A percentile compares a stretch with the other conserved stretches of the same genome.
Evolutionary conservation across 1,140 invertebrate genomes (phyloP).

Genomic region (Diuraphis noxia): DNA sequence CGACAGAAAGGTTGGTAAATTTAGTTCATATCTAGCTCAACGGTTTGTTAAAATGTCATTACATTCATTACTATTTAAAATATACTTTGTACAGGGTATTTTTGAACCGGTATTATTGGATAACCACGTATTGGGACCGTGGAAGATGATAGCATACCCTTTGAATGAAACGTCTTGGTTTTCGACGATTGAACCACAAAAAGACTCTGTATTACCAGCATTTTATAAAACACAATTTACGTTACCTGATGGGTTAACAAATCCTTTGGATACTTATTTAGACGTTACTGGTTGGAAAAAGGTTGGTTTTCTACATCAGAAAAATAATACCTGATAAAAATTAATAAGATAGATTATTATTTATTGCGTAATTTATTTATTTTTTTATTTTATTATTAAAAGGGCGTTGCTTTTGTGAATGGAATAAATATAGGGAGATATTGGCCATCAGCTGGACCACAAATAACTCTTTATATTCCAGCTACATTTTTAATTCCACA

Average conservation of each 20-base stretch:
- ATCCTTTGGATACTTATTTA: constrained; percentile 34
- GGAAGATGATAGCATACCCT: constrained; percentile 52
- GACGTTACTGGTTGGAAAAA: constrained; percentile 50
- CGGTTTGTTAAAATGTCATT: neutral
- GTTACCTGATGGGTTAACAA: neutral
- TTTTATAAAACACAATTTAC: constrained; percentile 45
- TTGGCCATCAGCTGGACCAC: constrained; percentile 77
- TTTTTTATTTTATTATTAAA: neutral
- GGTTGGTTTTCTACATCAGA: neutral
- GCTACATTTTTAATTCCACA: constrained; percentile 55
- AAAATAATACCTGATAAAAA: neutral
- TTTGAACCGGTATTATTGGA: constrained; percentile 23
- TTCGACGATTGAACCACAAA: neutral
- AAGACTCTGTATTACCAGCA: neutral
- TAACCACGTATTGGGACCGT: constrained; percentile 27
- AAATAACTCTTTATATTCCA: constrained; percentile 76
- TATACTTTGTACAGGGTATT: constrained; percentile 49
- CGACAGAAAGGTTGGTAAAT: constrained; percentile 68
- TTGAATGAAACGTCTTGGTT: constrained; percentile 53
- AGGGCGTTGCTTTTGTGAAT: constrained; percentile 75
- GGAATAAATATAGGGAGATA: constrained; percentile 75
- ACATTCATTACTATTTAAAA: neutral
- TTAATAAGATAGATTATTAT: neutral
- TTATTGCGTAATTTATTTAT: neutral
- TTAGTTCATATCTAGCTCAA: neutral